These are phyloP conservation scores for Semnornis frantzii DNA, from an alignment of 2,113 vertebrate genomes.

Conservation along the genomic window DNA sequence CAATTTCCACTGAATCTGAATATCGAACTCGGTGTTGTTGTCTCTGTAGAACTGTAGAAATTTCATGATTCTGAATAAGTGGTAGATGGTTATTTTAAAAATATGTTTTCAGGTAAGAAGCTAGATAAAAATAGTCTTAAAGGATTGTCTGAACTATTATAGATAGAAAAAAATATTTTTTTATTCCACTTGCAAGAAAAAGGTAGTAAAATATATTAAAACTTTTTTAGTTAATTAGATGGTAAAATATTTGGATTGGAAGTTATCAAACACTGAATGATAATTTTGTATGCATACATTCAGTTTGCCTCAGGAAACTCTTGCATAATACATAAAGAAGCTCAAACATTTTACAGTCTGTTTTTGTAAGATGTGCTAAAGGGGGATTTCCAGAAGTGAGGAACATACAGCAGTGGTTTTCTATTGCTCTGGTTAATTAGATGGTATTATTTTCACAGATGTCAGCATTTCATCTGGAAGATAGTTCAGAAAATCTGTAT, in stretches of 20 bases:
- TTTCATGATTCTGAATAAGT: constrained; percentile 81
- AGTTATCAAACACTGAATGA: neutral
- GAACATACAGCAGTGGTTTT: neutral
- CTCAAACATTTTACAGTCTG: neutral
- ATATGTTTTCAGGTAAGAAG: neutral
- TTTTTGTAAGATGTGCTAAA: constrained; percentile 5
- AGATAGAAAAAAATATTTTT: neutral
- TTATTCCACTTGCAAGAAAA: neutral
- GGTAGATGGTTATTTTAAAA: constrained; percentile 51
- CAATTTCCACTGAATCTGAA: constrained; percentile 83
- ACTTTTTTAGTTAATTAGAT: neutral
- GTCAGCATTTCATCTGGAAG: constrained; percentile 17
- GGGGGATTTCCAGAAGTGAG: neutral
- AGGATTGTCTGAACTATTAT: neutral
- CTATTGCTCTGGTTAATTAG: constrained; percentile 1
- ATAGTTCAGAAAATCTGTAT: constrained; percentile 14
- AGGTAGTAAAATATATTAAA: neutral
- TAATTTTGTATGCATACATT: neutral
- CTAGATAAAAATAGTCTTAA: neutral
- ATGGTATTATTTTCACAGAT: constrained; percentile 24
- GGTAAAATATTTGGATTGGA: neutral
- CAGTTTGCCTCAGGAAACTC: neutral
- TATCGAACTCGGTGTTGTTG: constrained; percentile 86
- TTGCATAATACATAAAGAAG: constrained; percentile 10
- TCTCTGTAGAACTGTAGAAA: constrained; percentile 71